Conservation (phyloP, 2,888 invertebrate species). For the Alentia gelatinosa region DNA sequence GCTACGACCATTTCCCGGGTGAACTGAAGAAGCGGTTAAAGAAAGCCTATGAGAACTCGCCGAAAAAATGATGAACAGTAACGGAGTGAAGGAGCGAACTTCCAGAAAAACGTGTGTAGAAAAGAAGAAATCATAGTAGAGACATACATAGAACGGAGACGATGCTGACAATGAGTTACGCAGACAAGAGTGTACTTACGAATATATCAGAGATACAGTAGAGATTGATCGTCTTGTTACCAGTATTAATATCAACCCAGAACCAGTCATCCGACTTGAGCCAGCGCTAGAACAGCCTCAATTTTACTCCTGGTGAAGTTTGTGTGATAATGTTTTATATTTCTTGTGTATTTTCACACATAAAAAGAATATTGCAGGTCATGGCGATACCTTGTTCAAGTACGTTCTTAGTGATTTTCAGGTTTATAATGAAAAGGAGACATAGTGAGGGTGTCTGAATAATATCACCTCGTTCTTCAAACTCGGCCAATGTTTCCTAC, state of each 20-base stretch:
- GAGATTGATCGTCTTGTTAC: not conserved
- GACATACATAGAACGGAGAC: not conserved
- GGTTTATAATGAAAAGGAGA: too few species aligned
- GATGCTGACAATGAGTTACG: not conserved
- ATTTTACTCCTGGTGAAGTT: not conserved
- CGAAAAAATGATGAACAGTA: constrained; percentile 61
- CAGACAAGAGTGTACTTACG: not conserved
- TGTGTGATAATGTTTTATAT: too few species aligned
- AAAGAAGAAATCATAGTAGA: not conserved
- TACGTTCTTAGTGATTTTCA: too few species aligned
- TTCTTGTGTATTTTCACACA: too few species aligned
- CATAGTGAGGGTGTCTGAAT: too few species aligned
- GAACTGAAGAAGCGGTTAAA: constrained; percentile 95
- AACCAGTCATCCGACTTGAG: not conserved
- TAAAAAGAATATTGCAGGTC: too few species aligned
- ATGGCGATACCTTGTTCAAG: too few species aligned
- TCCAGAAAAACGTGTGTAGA: not conserved
- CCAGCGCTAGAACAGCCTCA: not conserved
- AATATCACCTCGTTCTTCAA: too few species aligned
- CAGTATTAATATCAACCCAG: not conserved
- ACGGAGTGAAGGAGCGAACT: not conserved
- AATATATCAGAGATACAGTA: not conserved
- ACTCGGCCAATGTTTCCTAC: too few species aligned
- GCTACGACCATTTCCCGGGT: constrained; percentile 97
- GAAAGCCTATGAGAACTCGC: constrained; percentile 84